A percentile compares a stretch with the other conserved stretches of the same genome.
Conservation (phyloP, 2,113 vertebrate genomes). For the Aix galericulata region DNA sequence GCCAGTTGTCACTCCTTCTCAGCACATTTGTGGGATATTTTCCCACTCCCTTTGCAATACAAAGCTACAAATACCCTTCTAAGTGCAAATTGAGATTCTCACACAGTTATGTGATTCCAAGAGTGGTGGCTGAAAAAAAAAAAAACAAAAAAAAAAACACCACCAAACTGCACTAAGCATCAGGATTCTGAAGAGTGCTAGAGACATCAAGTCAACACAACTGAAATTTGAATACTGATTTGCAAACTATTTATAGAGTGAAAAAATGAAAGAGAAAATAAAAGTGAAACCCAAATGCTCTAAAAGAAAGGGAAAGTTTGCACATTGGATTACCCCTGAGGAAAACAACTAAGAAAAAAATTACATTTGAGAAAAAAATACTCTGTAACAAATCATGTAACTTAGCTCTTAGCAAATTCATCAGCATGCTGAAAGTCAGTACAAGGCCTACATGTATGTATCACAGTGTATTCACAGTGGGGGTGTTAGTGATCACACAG, state of each 20-base stretch:
- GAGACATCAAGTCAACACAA: neutral
- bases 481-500: neutral
- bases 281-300: neutral
- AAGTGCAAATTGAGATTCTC: conserved; percentile 49
- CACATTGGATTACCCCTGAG: neutral
- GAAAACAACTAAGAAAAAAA: neutral
- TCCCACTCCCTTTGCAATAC: conserved; percentile 22
- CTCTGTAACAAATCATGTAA: neutral
- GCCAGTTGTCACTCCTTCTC: neutral
- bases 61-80: conserved; percentile 3
- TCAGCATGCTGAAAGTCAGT: neutral
- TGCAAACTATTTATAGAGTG: neutral
- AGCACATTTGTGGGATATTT: conserved; percentile 41
- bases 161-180: neutral
- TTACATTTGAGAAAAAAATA: neutral
- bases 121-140: neutral
- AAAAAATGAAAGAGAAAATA: neutral
- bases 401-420: neutral
- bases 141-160: no score
- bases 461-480: neutral
- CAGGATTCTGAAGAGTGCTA: neutral
- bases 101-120: neutral
- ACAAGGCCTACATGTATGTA: neutral
- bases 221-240: neutral
- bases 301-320: neutral